These are phyloP conservation scores for Cassiopea andromeda DNA, from an alignment of 30 jellyfish, hydroid and myxozoan species.

Conservation along the genomic window DNA sequence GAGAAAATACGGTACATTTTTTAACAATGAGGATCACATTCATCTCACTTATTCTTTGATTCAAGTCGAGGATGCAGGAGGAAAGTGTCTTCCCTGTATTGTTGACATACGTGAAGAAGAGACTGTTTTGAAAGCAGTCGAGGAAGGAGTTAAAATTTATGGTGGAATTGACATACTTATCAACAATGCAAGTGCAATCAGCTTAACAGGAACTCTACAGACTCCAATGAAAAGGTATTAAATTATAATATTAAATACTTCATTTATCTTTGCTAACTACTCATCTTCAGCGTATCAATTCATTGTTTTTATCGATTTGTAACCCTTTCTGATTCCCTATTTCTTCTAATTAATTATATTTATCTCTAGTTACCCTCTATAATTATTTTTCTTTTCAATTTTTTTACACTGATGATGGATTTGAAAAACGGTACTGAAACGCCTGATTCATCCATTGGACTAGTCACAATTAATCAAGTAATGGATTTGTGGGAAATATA, in stretches of 20 bases:
- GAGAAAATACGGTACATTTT: too few relatives aligned
- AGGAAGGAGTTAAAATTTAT: slow-evolving; percentile 81
- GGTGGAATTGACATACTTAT: slow-evolving; percentile 97
- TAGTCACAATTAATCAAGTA: too few relatives aligned
- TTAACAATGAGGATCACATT: too few relatives aligned
- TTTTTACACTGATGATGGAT: too few relatives aligned
- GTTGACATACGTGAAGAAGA: slow-evolving; percentile 91
- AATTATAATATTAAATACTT: background rate
- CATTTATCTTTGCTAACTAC: background rate
- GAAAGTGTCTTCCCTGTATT: slow-evolving; percentile 92
- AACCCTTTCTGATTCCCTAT: too few relatives aligned
- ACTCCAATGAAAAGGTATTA: slow-evolving; percentile 92
- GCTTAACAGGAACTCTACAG: slow-evolving; percentile 89
- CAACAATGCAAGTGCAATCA: slow-evolving; percentile 98
- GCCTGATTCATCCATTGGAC: too few relatives aligned
- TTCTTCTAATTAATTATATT: too few relatives aligned
- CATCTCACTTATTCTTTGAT: background rate
- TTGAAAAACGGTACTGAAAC: too few relatives aligned
- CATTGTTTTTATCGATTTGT: too few relatives aligned
- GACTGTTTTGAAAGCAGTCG: slow-evolving; percentile 83
- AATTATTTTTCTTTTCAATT: too few relatives aligned
- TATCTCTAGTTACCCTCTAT: too few relatives aligned
- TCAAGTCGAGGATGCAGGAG: slow-evolving; percentile 95
- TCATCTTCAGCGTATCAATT: background rate
- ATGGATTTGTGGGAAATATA: too few relatives aligned